Base-by-base conservation (phyloP, 2,113 vertebrate genomes). In the Halcyon senegalensis region DNA sequence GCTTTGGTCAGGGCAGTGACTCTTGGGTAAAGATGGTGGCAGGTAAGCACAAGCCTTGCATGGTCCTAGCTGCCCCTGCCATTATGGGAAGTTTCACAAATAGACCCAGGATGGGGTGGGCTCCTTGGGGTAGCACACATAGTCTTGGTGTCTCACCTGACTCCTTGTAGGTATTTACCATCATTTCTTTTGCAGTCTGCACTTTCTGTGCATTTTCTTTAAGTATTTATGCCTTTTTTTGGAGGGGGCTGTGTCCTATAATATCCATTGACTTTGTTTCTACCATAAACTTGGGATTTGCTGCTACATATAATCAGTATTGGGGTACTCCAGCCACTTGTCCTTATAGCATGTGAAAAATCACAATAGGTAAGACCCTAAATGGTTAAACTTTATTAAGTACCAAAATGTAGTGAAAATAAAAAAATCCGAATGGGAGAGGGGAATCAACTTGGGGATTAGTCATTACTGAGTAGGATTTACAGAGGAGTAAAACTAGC, bases 401-500 rank as follows among this genome's bases (percentile, higher is more conserved):
- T 78, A 95, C 46, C 19, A 66, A 96, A 96, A 95, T 93, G 66
- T 72, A 94, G 82, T 67, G 1, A 95, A 94, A 97, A 97, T 96
- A 83, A 94, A 96, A 95, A 81, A 92, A 96, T 96, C 76, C 89
- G 1, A 96, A 97, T 90, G 87, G 87, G 82, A 96, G 97, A 95
- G 72, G 73, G 73, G 92, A 97, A 94, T 97, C 97, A 96, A 94
- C 70, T 87, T 75, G 70, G 19, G 86, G 89, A 96, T 97, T 97
- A 97, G 97, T 97, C 97, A 97, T 89, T 88, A 94, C 76, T 97
- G 97, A 97, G 97, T 97, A 97, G 97, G 97, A 89, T 97, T 97
- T 97, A 96, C 93, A 97, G 97, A 97, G 97, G 96, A 96, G 97
- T 97, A 87, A 93, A 97, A 95, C 89, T 58, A 97, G 82, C 5